Evolutionary conservation across 2,888 invertebrate species (phyloP), one percentile per base, ranked within the genome.

Genomic region (Drosophila paracracens): DNA sequence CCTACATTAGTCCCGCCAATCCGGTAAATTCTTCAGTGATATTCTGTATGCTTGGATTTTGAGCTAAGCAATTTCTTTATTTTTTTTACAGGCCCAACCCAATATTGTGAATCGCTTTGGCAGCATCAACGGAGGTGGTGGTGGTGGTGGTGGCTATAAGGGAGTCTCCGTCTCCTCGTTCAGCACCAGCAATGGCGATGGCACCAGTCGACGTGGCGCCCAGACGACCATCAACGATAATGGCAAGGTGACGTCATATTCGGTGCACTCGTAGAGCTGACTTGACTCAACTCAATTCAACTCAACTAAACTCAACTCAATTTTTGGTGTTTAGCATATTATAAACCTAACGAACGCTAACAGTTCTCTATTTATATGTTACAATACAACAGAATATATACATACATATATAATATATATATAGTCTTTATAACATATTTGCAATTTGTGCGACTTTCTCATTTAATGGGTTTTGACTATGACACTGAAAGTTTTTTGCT

Each of bases 201-300:
- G 94, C 59, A 86, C 91, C 18, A 94, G 91, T 58, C 94, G 93
- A 73, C 94, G 95, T 74, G 94, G 94, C 53, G 95, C 96, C 0
- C 93, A 95, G 51, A 96, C 96, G 11, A 94, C 95, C 0, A 94
- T 96, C 61, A 96, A 97, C 88, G 95, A 96, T 82, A 96, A 97
- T 88, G 97, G 97, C 74, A 95, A 95, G 90, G 89, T 96, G 50
- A 95, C 95, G 63, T 94, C 94, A 54, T 96, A 96, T 65, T 87
- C 88, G 46, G 89, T 90, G 48, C 85, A 92, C 64, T 92, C 91
- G n/a, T 93, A 93, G 84, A 31, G 35, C 27, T 4, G 13, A 29
- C 13, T 52, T 40, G 38, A 6, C 16, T 36, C 4, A n/a, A 10
- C 33, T 16, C 25, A 35, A 33, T 25, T 43, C 53, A 59, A 56